These are phyloP conservation scores for Melanostigma gelatinosum DNA, from an alignment of 2,113 vertebrate species.

Conservation along the genomic window DNA sequence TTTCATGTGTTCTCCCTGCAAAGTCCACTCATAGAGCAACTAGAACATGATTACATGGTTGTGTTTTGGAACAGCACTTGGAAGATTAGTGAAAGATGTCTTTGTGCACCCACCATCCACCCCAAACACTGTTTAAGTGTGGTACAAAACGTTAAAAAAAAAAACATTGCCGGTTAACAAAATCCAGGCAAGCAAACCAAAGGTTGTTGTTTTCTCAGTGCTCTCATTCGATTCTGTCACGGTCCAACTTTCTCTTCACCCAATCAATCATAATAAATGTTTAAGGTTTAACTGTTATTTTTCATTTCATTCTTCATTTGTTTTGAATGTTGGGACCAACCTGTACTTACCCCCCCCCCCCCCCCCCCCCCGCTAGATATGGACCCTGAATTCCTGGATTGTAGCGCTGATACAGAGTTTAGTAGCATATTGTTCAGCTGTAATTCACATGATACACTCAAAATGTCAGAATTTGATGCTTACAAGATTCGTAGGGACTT, in stretches of 20 bases:
- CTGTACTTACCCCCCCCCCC: neutral
- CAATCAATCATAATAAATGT: neutral
- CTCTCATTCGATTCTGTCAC: neutral
- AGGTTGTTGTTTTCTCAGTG: neutral
- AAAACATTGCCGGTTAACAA: neutral
- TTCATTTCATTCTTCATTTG: neutral
- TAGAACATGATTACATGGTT: neutral
- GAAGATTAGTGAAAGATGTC: neutral
- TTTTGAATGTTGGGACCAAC: neutral
- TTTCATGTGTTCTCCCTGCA: neutral
- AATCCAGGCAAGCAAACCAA: neutral
- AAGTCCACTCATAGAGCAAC: neutral
- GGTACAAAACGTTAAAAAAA: neutral
- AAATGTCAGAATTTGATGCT: conserved; percentile 4
- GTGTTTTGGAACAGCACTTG: neutral
- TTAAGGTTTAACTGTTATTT: neutral
- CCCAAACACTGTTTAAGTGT: neutral
- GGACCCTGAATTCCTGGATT: neutral
- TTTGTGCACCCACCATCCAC: neutral
- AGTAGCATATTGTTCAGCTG: neutral
- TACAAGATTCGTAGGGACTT: neutral
- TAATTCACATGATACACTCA: neutral
- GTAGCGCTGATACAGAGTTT: neutral
- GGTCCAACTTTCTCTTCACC: neutral
- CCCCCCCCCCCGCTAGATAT: too few relatives aligned